These are phyloP conservation scores for Drosophila limbata DNA, from an alignment of 2,888 invertebrate species.

Conservation along the genomic window DNA sequence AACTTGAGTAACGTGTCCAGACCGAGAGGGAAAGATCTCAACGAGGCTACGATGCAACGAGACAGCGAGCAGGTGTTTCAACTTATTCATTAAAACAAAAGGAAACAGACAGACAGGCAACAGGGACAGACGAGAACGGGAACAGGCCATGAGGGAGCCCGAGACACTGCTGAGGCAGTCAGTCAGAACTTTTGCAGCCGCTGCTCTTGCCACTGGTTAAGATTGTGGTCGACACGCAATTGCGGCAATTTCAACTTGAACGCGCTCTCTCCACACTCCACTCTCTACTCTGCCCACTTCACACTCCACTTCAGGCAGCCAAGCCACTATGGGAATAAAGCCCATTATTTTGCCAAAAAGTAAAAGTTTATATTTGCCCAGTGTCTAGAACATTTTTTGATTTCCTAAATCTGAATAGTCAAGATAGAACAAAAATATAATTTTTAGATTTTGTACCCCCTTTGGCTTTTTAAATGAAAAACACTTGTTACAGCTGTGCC, in stretches of 20 bases:
- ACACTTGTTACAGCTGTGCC: too few species aligned
- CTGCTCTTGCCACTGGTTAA: constrained; percentile 56
- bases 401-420: too few species aligned
- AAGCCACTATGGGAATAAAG: neutral
- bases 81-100: constrained; percentile 79
- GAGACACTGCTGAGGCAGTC: constrained; percentile 38
- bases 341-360: too few species aligned
- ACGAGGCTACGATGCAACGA: constrained; percentile 26
- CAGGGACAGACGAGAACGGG: constrained; percentile 21
- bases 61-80: constrained; percentile 74
- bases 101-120: constrained; percentile 57
- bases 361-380: too few species aligned
- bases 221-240: constrained; percentile 79
- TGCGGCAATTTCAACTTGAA: constrained; percentile 77
- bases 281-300: too few species aligned
- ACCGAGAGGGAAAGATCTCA: constrained; percentile 38
- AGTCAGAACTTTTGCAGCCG: constrained; percentile 55
- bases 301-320: constrained; percentile 28
- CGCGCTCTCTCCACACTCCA: constrained; percentile 44
- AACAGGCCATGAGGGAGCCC: constrained; percentile 13
- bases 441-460: too few species aligned
- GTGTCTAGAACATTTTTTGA: too few species aligned
- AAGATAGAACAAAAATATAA: too few species aligned
- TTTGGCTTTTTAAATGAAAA: too few species aligned
- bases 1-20: constrained; percentile 60